These are phyloP conservation scores for Capitulum mitella DNA, from an alignment of 2,888 invertebrate genomes.

Conservation along the genomic window DNA sequence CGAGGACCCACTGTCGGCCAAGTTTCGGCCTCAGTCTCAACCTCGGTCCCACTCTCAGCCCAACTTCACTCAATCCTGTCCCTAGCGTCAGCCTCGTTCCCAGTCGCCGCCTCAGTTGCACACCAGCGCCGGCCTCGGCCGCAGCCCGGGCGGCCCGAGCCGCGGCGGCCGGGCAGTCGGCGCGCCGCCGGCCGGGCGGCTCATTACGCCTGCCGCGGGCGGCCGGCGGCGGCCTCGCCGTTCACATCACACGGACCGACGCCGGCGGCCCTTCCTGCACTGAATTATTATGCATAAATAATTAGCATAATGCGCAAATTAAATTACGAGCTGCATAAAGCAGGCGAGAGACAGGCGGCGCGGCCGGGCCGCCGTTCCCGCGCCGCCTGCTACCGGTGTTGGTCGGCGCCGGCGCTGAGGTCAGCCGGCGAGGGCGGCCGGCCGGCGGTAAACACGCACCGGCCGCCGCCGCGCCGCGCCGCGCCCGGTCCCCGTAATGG, in stretches of 20 bases:
- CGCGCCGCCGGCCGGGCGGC: not conserved
- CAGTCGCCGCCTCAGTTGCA: no score
- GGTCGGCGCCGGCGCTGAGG: not conserved
- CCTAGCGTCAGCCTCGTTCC: no score
- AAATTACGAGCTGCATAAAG: constrained; percentile 23
- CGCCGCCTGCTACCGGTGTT: not conserved
- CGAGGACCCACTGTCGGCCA: no score
- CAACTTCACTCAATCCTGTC: no score
- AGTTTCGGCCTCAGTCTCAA: no score
- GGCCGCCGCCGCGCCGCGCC: no score
- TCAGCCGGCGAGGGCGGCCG: no score
- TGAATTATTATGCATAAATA: constrained; percentile 25
- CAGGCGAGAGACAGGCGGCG: not conserved
- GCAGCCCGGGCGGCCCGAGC: not conserved
- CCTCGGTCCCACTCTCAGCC: no score
- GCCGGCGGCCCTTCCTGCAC: constrained; percentile 21
- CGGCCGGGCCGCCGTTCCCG: not conserved
- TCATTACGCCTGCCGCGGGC: not conserved
- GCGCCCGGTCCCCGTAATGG: no score
- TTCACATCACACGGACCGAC: constrained; percentile 12
- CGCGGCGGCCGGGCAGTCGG: not conserved
- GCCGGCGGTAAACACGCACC: no score
- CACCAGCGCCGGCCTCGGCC: no score
- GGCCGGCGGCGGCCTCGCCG: not conserved
- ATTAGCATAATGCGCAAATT: constrained; percentile 23